Evolutionary conservation across 2,888 invertebrate genomes (phyloP), one percentile per base, ranked within the genome.

Genomic region (Rutpela maculata): DNA sequence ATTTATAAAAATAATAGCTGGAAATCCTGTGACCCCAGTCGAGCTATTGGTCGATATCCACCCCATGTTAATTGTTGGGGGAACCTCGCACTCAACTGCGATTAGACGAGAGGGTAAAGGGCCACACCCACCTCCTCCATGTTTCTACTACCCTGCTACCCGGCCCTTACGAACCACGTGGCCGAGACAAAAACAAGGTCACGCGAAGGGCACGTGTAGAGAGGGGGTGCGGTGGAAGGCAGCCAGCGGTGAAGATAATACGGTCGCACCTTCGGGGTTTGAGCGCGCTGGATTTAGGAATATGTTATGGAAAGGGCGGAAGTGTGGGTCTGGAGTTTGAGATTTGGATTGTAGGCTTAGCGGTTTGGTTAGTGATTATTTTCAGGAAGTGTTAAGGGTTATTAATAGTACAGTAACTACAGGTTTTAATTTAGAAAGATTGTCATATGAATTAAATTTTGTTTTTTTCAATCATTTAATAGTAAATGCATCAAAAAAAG

Each of bases 101-200:
- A 82, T 80, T 84, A 80, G 80, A 77, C 80, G 82, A 84, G n/a
- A 84, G 84, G 82, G 82, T 76, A 86, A 87, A 85, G 82, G 82
- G 84, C 83, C 78, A 77, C 85, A 71, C 84, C 86, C 84, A 85
- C 83, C 85, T 84, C 81, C 77, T 81, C 74, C 80, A 78, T 75
- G 78, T 76, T 86, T 76, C 83, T 86, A 83, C 77, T 80, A 78
- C 81, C 86, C 86, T 86, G 85, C 82, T 87, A 86, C 83, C 55
- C 78, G 80, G 85, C 88, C 89, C 88, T 88, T 87, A 81, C 79
- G 73, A 79, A 82, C 87, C 85, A 85, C 85, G 85, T 85, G 85
- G 84, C 87, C 76, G 85, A 85, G 86, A 82, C 84, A 82, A 74
- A 70, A 77, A 72, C 83, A 85, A 85, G 86, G 86, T 85, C 85